Conservation (phyloP, 2,888 invertebrate genomes). For the Spicauda simplicius region DNA sequence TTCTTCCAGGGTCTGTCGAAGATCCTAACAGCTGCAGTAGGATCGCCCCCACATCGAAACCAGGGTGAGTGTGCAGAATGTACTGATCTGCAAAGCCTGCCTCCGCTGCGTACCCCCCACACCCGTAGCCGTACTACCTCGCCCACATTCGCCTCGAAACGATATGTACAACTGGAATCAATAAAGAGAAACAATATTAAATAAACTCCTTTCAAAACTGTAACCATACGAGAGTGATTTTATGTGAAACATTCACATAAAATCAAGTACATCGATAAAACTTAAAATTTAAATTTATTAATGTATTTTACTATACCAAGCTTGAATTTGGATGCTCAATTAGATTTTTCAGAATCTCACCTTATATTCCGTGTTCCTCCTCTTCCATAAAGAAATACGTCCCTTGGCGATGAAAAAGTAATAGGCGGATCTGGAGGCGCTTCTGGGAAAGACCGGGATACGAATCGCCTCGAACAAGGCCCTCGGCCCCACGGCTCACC, state of each 20-base stretch:
- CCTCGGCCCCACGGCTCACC: slow-evolving; percentile 91
- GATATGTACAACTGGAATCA: slow-evolving; percentile 90
- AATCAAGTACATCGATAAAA: no score
- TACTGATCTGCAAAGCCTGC: slow-evolving; percentile 84
- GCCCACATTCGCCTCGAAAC: slow-evolving; percentile 93
- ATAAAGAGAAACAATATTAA: background rate
- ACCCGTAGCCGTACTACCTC: slow-evolving; percentile 92
- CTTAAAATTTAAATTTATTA: no score
- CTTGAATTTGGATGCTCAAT: no score
- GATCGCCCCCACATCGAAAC: slow-evolving; percentile 89
- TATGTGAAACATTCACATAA: no score
- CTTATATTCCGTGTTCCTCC: slow-evolving; percentile 93
- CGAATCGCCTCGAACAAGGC: slow-evolving; percentile 91
- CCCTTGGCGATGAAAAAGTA: slow-evolving; percentile 91
- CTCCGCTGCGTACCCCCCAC: slow-evolving; percentile 88
- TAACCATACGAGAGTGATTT: no score
- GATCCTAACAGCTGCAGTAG: slow-evolving; percentile 88
- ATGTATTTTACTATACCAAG: no score
- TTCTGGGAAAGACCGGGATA: slow-evolving; percentile 85
- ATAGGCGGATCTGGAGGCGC: slow-evolving; percentile 87
- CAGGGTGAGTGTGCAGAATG: slow-evolving; percentile 88
- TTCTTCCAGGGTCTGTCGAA: slow-evolving; percentile 90
- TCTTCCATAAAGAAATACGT: slow-evolving; percentile 94
- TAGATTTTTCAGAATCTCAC: slow-evolving; percentile 60
- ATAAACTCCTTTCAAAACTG: no score